A percentile compares a stretch with the other conserved stretches of the same genome.
Evolutionary conservation across 53 echinoderm and acorn worm genomes (phyloP).

Genomic region (Glandiceps talaboti): DNA sequence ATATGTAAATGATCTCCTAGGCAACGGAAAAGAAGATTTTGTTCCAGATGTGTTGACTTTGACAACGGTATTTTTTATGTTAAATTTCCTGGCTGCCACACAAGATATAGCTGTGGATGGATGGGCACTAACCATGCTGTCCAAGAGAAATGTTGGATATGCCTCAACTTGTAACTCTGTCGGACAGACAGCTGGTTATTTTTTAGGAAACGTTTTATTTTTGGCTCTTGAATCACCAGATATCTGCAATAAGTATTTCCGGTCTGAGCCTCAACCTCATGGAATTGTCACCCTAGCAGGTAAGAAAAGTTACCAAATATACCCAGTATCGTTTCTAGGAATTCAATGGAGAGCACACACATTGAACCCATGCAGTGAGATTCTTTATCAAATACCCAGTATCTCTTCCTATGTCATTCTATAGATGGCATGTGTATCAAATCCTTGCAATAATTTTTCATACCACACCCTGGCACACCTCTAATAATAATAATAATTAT

Average conservation of each 20-base stretch:
- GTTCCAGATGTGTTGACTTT: conserved; percentile 50
- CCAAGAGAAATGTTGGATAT: conserved; percentile 68
- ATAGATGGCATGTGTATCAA: no score
- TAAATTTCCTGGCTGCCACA: conserved; percentile 95
- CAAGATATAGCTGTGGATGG: conserved; percentile 97
- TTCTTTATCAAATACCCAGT: no score
- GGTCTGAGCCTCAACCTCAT: conserved; percentile 44
- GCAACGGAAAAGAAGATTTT: conserved; percentile 27
- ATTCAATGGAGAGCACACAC: no score
- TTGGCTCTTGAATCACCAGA: conserved; percentile 88
- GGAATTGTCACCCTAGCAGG: conserved; percentile 82
- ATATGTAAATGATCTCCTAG: conserved; percentile 45
- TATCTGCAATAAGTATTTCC: conserved; percentile 83
- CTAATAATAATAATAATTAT: no score
- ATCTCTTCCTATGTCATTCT: no score
- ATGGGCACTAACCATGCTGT: conserved; percentile 99
- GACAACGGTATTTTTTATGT: conserved; percentile 73
- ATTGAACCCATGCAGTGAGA: no score
- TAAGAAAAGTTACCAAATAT: conserved; percentile 7
- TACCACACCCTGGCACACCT: no score
- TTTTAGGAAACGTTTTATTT: conserved; percentile 85
- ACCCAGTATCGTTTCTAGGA: no score
- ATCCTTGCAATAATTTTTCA: no score
- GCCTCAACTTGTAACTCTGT: conserved; percentile 95
- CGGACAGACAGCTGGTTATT: conserved; percentile 86